These are phyloP conservation scores for Drosophila histrio DNA, from an alignment of 2,888 invertebrate genomes.

Conservation along the genomic window DNA sequence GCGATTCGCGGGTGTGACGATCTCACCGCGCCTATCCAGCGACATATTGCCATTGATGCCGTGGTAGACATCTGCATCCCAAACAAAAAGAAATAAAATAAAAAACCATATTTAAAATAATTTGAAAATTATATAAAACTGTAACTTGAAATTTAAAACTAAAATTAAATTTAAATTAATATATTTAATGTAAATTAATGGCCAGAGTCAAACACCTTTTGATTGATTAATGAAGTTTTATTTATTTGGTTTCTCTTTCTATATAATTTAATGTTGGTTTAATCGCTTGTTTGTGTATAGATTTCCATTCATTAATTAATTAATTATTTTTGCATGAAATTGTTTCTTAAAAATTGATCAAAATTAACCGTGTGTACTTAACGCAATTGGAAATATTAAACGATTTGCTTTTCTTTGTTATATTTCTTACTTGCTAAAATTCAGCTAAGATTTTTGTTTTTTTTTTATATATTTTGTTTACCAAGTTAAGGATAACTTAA, in stretches of 20 bases:
- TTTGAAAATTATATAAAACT: background rate
- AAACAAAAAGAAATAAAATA: conserved; percentile 5
- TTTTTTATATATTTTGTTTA: conserved; percentile 21
- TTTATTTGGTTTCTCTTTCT: conserved; percentile 68
- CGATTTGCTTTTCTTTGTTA: conserved; percentile 20
- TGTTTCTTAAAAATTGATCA: conserved; percentile 33
- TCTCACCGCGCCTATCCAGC: conserved; percentile 83
- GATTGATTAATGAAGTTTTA: conserved; percentile 80
- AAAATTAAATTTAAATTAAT: background rate
- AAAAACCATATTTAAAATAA: background rate
- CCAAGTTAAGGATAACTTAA: conserved; percentile 30
- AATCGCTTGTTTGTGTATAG: conserved; percentile 66
- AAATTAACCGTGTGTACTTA: conserved; percentile 41
- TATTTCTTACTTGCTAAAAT: conserved; percentile 59
- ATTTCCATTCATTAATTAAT: conserved; percentile 39
- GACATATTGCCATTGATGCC: conserved; percentile 84
- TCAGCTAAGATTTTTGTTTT: conserved; percentile 58
- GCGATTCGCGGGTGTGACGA: conserved; percentile 76
- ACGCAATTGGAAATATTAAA: conserved; percentile 39
- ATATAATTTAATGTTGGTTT: conserved; percentile 71
- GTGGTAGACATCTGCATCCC: conserved; percentile 80
- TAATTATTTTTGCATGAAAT: conserved; percentile 22
- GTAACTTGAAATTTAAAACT: background rate
- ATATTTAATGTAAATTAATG: background rate
- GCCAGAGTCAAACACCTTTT: conserved; percentile 4